Evolutionary conservation across 2,797 vertebrate species (phyloP), one percentile per base, ranked within the genome.

Genomic region (Aratinga solstitialis): DNA sequence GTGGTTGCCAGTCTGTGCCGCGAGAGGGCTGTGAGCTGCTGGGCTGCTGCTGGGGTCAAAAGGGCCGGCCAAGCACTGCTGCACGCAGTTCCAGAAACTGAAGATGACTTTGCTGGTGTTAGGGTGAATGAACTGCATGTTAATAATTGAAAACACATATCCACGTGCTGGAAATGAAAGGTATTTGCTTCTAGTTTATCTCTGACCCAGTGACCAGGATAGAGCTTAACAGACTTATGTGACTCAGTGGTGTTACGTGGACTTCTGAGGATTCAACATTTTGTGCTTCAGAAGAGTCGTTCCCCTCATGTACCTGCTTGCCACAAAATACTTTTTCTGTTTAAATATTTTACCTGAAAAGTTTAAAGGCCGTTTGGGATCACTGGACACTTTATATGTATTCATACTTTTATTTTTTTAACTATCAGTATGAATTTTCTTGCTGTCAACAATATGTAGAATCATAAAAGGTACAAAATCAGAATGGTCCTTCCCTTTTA

Each of bases 321-420:
- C 22, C 36, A 51, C 0, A 1, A 93, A 76, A 66, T 71, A 69
- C 2, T 79, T 50, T 54, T 90, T 79, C 47, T 54, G 22, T 89
- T 78, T 74, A 93, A 76, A n/a, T 87, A 67, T 30, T 91, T 59
- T 61, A 53, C 42, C 13, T 73, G 24, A 56, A 94, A 67, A 87
- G 51, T 6, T 26, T 71, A 27, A 76, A 77, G 50, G 45, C 10
- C 32, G 0, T 50, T 86, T 82, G 30, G 16, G 18, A 75, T 84
- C 29, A 72, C 32, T 53, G 34, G 30, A 29, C 10, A 19, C 43
- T 71, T 84, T 5, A 29, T 50, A 4, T 45, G 4, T 45, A 69
- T 24, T 87, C 7, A 26, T 30, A 58, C 2, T 26, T 47, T 21
- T 34, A 21, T 63, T 29, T 62, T 81, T 88, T 20, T 0, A 88